Conservation (phyloP, 1,140 invertebrate species). For the Diorhabda elongata region DNA sequence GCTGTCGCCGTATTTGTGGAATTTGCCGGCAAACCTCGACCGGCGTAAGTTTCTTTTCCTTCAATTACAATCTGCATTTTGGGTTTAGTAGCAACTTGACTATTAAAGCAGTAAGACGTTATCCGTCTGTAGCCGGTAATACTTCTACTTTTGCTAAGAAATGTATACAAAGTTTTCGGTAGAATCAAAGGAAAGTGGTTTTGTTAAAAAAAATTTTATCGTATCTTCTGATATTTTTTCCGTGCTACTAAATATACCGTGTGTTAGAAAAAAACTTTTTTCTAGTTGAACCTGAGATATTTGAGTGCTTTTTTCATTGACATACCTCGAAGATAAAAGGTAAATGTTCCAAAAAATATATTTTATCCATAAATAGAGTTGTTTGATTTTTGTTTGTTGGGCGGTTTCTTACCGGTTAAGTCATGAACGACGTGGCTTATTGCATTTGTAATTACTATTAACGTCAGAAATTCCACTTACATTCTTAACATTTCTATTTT, state of each 20-base stretch:
- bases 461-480: neutral
- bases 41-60: slow-evolving; percentile 10
- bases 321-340: slow-evolving; percentile 37
- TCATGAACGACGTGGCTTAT: neutral
- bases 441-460: neutral
- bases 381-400: neutral
- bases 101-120: slow-evolving; percentile 23
- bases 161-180: slow-evolving; percentile 48
- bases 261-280: slow-evolving; percentile 47
- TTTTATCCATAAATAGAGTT: neutral
- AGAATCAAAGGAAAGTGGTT: slow-evolving; percentile 45
- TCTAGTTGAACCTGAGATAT: slow-evolving; percentile 25
- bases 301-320: slow-evolving; percentile 36
- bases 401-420: neutral
- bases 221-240: slow-evolving; percentile 39
- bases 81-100: slow-evolving; percentile 30
- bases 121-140: slow-evolving; percentile 23
- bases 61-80: slow-evolving; percentile 12
- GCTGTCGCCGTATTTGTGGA: neutral
- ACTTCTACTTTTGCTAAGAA: slow-evolving; percentile 38
- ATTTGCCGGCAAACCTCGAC: slow-evolving; percentile 14
- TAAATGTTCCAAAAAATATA: slow-evolving; percentile 14
- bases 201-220: slow-evolving; percentile 39
- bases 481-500: slow-evolving; percentile 1
- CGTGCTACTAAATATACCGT: slow-evolving; percentile 44